phyloP scores from a whole-genome alignment of 2,888 invertebrate species.

The Cosmopolites sordidus region DNA sequence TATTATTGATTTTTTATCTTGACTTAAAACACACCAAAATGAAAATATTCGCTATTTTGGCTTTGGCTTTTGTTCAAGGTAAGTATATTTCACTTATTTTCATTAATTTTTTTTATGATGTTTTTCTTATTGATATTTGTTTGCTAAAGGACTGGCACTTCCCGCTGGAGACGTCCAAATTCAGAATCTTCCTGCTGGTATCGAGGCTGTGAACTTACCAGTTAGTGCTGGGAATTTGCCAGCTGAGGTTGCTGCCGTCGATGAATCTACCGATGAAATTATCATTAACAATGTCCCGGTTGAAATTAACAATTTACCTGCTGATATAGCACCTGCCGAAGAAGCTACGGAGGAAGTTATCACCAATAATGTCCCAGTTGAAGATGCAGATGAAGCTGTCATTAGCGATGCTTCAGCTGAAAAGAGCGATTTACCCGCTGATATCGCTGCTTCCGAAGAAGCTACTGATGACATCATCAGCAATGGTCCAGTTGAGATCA shows the following conservation, averaged over 20 bases:
- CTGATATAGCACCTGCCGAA: slow-evolving; percentile 5
- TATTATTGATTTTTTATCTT: neutral
- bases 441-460: slow-evolving; percentile 1
- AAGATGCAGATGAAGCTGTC: no score
- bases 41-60: slow-evolving; percentile 14
- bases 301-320: slow-evolving; percentile 13
- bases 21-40: slow-evolving; percentile 1
- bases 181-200: slow-evolving; percentile 10
- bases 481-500: slow-evolving; percentile 11
- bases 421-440: slow-evolving; percentile 10
- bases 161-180: slow-evolving; percentile 2
- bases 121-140: no score
- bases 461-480: neutral
- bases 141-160: neutral
- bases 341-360: neutral
- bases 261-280: neutral
- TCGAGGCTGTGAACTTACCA: neutral
- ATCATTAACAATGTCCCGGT: neutral
- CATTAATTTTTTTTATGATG: neutral
- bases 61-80: slow-evolving; percentile 19
- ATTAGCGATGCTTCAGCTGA: neutral
- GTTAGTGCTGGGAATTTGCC: neutral
- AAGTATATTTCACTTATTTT: slow-evolving; percentile 1
- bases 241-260: neutral
- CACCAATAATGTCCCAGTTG: neutral